phyloP scores from a whole-genome alignment of 2,113 vertebrate species.

The Ciconia stormi region DNA sequence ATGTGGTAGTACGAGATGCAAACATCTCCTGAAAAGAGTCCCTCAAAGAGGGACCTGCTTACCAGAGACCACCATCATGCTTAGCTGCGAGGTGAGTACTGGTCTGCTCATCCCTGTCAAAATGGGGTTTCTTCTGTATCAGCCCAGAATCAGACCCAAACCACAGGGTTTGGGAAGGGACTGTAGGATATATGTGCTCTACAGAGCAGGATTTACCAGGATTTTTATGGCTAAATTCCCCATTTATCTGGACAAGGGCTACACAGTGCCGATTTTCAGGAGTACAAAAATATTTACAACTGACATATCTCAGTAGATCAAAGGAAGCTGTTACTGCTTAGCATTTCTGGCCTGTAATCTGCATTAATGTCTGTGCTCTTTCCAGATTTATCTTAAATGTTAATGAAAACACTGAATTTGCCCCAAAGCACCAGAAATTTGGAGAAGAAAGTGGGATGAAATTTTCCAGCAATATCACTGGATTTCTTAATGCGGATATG shows the following conservation, averaged over 20 bases:
- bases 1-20: neutral
- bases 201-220: neutral
- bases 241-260: neutral
- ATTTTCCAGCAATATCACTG: neutral
- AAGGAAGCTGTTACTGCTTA: conserved; percentile 46
- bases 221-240: neutral
- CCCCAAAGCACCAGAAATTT: conserved; percentile 33
- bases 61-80: neutral
- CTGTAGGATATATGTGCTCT: neutral
- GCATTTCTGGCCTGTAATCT: conserved; percentile 49
- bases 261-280: neutral
- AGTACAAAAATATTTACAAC: conserved; percentile 34
- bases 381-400: conserved; percentile 58
- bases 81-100: too few species aligned
- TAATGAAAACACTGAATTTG: conserved; percentile 51
- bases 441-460: neutral
- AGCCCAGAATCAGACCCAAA: neutral
- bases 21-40: neutral
- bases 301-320: conserved; percentile 11
- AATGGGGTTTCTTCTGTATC: neutral
- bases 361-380: conserved; percentile 35
- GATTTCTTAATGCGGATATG: neutral
- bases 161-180: neutral
- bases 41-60: neutral
- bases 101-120: neutral